Evolutionary conservation across 2,797 vertebrate species (phyloP).

Genomic region (Cheirogaleus major): DNA sequence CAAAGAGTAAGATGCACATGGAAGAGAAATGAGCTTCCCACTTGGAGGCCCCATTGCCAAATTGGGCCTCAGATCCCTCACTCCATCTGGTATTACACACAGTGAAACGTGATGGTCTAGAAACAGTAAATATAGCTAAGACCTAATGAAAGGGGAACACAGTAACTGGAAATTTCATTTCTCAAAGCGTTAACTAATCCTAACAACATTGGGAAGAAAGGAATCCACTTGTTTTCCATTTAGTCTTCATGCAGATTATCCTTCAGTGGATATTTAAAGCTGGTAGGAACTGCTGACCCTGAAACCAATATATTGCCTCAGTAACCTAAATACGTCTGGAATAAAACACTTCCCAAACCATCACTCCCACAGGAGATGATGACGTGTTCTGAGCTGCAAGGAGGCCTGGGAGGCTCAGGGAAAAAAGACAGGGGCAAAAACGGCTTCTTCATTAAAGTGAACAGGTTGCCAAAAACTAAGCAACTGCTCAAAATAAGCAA

Average conservation of each 20-base stretch:
- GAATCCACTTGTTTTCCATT: neutral
- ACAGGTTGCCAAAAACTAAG: constrained; percentile 1
- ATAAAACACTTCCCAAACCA: neutral
- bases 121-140: neutral
- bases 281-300: neutral
- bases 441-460: neutral
- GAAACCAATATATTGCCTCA: neutral
- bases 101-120: neutral
- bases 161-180: neutral
- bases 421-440: neutral
- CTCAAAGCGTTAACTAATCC: neutral
- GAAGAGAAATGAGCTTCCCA: neutral
- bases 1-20: neutral
- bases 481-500: neutral
- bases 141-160: neutral
- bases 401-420: neutral
- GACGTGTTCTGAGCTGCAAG: neutral
- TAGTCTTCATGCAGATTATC: neutral
- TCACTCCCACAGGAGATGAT: neutral
- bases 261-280: neutral
- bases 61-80: neutral
- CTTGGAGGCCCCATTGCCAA: fast-evolving
- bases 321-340: neutral
- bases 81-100: too few relatives aligned
- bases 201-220: neutral